Conservation (phyloP, 2,113 vertebrate genomes). For the Oreochromis aureus region DNA sequence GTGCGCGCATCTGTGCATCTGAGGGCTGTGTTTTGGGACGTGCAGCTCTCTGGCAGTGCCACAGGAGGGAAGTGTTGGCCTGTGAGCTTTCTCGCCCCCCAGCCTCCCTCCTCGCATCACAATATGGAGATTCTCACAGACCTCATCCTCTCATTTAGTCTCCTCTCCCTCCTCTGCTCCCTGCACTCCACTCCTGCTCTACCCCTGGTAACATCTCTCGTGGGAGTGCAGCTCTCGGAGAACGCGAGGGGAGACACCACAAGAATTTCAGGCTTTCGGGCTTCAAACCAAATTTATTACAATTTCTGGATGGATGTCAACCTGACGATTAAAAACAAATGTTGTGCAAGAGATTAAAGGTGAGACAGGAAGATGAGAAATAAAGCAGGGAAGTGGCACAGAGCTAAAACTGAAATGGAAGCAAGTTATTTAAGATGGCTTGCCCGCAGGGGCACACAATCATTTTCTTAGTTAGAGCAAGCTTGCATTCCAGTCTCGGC, state of each 20-base stretch:
- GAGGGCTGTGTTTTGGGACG: neutral
- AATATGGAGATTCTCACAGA: conserved; percentile 18
- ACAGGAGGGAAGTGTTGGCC: conserved; percentile 72
- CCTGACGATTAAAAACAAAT: neutral
- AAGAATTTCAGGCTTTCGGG: neutral
- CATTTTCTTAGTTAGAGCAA: neutral
- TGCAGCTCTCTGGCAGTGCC: conserved; percentile 65
- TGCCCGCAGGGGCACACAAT: neutral
- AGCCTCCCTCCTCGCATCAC: conserved; percentile 7
- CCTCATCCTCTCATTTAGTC: neutral
- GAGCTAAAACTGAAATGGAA: conserved; percentile 14
- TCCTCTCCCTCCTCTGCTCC: neutral
- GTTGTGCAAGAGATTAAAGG: neutral
- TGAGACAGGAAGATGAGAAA: neutral
- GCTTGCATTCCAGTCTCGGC: neutral
- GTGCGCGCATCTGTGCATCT: neutral
- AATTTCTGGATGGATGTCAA: neutral
- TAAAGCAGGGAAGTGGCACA: neutral
- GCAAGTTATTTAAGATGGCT: conserved; percentile 8
- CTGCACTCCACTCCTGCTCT: neutral
- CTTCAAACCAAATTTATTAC: neutral
- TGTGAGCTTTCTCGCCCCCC: conserved; percentile 25
- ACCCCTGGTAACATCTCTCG: conserved; percentile 12
- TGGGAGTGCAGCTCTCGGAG: neutral
- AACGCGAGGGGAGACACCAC: neutral